Percentiles rank a stretch among this genome's conserved stretches.
Conservation (phyloP, 2,888 invertebrate genomes). For the Euclidia mi region DNA sequence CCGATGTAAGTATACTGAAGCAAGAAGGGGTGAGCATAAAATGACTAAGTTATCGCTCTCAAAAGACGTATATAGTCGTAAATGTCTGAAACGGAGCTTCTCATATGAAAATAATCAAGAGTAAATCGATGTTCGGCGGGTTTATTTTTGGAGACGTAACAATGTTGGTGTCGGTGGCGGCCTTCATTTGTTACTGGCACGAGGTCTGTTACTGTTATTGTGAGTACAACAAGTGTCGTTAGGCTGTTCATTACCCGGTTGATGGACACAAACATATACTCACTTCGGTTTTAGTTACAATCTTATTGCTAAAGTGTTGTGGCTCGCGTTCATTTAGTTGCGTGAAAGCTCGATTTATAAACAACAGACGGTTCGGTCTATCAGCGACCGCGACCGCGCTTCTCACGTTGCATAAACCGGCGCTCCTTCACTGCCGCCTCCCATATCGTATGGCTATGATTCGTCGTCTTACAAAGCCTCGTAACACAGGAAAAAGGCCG, state of each 20-base stretch:
- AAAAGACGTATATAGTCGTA: constrained; percentile 86
- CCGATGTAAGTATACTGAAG: constrained; percentile 77
- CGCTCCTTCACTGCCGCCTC: no score
- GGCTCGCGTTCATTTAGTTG: neutral
- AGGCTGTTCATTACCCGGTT: constrained; percentile 55
- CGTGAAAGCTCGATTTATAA: neutral
- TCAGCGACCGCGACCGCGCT: no score
- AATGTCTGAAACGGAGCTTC: constrained; percentile 81
- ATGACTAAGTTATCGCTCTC: constrained; percentile 89
- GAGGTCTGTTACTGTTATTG: constrained; percentile 50
- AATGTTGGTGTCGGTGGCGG: constrained; percentile 42
- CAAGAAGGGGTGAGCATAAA: constrained; percentile 87
- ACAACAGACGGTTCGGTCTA: neutral
- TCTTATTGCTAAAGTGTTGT: constrained; percentile 22
- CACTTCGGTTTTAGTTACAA: constrained; percentile 27
- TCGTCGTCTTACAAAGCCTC: no score
- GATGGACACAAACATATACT: constrained; percentile 42
- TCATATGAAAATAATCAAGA: constrained; percentile 87
- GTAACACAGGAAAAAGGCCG: no score
- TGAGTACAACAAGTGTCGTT: constrained; percentile 60
- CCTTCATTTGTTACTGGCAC: constrained; percentile 43
- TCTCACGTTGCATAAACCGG: no score
- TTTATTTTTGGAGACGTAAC: constrained; percentile 56
- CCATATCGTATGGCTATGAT: no score
- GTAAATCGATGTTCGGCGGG: constrained; percentile 72